phyloP scores from a whole-genome alignment of 2,113 vertebrate species.

The Lophochroa leadbeateri region DNA sequence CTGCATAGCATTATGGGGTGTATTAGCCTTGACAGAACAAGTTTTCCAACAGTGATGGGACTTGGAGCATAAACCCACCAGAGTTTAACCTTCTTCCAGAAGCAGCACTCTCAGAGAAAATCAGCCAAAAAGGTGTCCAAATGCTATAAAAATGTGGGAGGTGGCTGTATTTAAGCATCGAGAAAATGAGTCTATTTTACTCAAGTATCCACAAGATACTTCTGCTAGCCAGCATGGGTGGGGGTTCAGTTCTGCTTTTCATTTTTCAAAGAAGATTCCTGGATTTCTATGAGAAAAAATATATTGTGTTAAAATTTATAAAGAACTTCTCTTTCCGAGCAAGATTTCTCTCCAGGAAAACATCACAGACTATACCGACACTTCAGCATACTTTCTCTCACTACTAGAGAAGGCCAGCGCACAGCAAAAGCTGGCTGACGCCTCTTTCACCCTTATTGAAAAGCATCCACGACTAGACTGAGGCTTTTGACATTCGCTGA shows the following conservation, averaged over 20 bases:
- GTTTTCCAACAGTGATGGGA: not conserved
- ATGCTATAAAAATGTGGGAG: constrained; percentile 39
- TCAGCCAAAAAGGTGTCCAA: constrained; percentile 33
- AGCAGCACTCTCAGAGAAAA: not conserved
- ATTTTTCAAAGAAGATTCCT: constrained; percentile 50
- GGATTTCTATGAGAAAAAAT: constrained; percentile 59
- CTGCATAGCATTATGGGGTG: not conserved
- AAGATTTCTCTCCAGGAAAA: constrained; percentile 48
- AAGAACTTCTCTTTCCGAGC: constrained; percentile 36
- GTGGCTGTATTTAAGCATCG: not conserved
- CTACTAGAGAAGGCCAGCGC: not conserved
- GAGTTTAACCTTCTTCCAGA: constrained; percentile 3
- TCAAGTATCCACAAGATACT: constrained; percentile 8
- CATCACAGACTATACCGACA: not conserved
- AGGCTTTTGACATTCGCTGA: not conserved
- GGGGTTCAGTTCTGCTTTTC: constrained; percentile 15
- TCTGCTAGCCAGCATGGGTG: not conserved
- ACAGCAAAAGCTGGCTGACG: not conserved
- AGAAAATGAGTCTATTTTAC: constrained; percentile 18
- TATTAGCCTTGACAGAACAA: not conserved
- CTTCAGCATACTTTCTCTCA: not conserved
- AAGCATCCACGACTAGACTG: not conserved
- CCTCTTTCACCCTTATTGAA: not conserved
- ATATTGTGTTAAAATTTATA: constrained; percentile 50
- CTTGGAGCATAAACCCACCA: not conserved